Evolutionary conservation across 2,888 invertebrate species (phyloP).

Genomic region (Sepioteuthis lessoniana): DNA sequence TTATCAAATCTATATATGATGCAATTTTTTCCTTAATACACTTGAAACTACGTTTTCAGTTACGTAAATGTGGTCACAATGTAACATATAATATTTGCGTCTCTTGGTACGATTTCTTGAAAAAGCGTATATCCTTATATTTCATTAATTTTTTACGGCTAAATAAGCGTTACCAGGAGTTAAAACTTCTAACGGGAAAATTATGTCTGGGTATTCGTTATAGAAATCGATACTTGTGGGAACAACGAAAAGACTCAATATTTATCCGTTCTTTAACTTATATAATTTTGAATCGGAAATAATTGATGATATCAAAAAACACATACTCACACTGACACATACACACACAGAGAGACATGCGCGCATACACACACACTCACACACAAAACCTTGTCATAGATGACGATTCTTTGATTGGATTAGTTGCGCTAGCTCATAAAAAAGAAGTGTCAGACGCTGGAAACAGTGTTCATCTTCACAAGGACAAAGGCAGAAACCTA

Average conservation of each 20-base stretch:
- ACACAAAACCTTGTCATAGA: background rate
- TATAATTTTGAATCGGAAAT: background rate
- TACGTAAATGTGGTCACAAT: too few species aligned
- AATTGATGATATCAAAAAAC: background rate
- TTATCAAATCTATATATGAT: too few species aligned
- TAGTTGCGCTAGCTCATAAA: background rate
- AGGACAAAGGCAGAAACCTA: background rate
- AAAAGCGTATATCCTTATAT: too few species aligned
- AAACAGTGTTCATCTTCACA: background rate
- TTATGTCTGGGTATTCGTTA: background rate
- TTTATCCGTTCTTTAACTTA: background rate
- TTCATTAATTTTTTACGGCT: background rate
- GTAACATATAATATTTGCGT: too few species aligned
- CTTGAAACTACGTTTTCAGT: too few species aligned
- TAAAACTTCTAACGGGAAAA: background rate
- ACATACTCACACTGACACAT: background rate
- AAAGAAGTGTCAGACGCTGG: background rate
- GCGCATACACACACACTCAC: background rate
- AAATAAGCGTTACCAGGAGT: background rate
- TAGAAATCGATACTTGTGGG: background rate
- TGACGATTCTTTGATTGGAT: background rate
- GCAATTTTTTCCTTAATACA: too few species aligned
- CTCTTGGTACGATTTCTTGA: too few species aligned
- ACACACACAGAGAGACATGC: background rate
- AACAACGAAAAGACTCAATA: background rate